Evolutionary conservation across 2,113 vertebrate species (phyloP), one percentile per base, ranked within the genome.

Genomic region (Cnemophilus loriae): DNA sequence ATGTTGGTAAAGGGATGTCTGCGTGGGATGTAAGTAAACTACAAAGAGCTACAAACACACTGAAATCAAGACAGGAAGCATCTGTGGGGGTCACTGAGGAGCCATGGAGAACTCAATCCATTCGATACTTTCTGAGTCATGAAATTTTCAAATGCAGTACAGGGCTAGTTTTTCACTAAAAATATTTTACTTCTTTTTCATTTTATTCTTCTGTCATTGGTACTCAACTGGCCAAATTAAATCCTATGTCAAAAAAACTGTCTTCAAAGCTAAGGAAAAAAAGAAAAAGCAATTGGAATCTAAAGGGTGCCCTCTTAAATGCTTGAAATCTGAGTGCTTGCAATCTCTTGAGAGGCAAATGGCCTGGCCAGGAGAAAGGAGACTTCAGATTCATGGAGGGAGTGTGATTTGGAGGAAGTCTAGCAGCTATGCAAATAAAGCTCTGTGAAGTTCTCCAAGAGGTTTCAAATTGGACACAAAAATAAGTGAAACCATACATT

Each of bases 21-120:
- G 93, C 1, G 16, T 89, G 74, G 91, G 89, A 94, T 88, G 79
- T 59, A 83, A 88, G 67, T 61, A 65, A 73, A 55, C 69, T 90
- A 94, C 89, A 96, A 93, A 97, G 93, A 75, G 63, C 81, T 83
- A 86, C 87, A 91, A 95, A 94, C 53, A 89, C 13, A 9, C 37
- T 47, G 61, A 87, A 80, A 81, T 80, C 75, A 79, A 76, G 87
- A 65, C 94, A 96, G 95, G 95, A 97, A 97, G 91, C 95, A 96
- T 95, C 95, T 96, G 94, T 50, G 94, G 46, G 67, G 89, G 89
- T 96, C 94, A 96, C 27, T 32, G 75, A 93, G 87, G 39, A 96
- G 67, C 91, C 89, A 69, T 7, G 35, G 55, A 83, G 87, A 87
- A 5, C 42, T 75, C 63, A 69, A 56, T 35, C 30, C 33, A 13